phyloP scores from a whole-genome alignment of 2,113 vertebrate genomes.

The Mesocricetus auratus region DNA sequence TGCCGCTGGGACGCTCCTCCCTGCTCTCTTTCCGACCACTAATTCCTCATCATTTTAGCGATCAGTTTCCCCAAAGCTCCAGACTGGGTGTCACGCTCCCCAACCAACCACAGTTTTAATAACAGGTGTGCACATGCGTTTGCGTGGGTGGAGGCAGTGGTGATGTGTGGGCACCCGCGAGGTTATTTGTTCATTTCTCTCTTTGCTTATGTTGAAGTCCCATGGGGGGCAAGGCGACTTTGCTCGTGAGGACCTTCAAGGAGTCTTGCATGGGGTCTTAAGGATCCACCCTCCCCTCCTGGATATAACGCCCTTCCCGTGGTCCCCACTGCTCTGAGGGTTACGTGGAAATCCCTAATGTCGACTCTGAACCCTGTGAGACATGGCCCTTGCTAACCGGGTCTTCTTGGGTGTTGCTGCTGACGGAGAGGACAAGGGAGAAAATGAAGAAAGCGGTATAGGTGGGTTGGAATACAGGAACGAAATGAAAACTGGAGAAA shows the following conservation, averaged over 20 bases:
- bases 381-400: too few relatives aligned
- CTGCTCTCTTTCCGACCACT: background rate
- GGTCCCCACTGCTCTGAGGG: background rate
- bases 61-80: background rate
- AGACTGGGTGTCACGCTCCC: background rate
- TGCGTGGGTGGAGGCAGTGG: background rate
- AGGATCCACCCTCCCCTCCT: fast-evolving
- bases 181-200: background rate
- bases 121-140: background rate
- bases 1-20: too few relatives aligned
- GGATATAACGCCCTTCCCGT: too few relatives aligned
- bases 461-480: background rate
- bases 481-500: background rate
- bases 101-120: too few relatives aligned
- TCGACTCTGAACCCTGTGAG: too few relatives aligned
- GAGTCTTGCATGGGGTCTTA: too few relatives aligned
- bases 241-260: background rate
- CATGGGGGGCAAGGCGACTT: background rate
- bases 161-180: background rate
- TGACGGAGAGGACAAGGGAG: background rate
- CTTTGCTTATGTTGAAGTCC: background rate
- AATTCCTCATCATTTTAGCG: background rate
- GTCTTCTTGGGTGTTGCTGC: too few relatives aligned
- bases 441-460: background rate
- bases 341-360: background rate